A percentile compares a stretch with the other conserved stretches of the same genome.
These are phyloP conservation scores for Umimayanthus kanabou DNA, from an alignment of 92 coral and sea anemone genomes.

Conservation along the genomic window DNA sequence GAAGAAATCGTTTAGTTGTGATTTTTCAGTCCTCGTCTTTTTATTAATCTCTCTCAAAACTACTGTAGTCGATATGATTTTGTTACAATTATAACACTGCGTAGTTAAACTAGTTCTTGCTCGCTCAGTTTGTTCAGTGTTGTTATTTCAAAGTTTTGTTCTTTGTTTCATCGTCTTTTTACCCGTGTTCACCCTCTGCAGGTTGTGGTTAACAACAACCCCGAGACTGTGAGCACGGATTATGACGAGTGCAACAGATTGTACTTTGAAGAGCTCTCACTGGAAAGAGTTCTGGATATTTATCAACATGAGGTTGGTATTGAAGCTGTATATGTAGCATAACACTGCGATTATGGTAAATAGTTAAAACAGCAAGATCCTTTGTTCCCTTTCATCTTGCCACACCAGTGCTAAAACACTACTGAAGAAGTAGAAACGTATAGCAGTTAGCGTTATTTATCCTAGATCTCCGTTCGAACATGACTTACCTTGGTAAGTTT, in stretches of 20 bases:
- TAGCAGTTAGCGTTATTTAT: too few species aligned
- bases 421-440: not conserved
- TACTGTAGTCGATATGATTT: too few species aligned
- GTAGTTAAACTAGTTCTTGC: not conserved
- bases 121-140: not conserved
- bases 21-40: too few species aligned
- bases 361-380: not conserved
- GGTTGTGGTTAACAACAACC: conserved; percentile 98
- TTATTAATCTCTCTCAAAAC: not conserved
- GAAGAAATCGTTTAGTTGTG: too few species aligned
- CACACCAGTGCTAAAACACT: not conserved
- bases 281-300: conserved; percentile 94
- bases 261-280: conserved; percentile 97
- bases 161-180: not conserved
- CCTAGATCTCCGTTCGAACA: too few species aligned
- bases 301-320: conserved; percentile 88
- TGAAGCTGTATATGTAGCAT: too few species aligned
- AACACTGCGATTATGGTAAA: not conserved
- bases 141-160: not conserved
- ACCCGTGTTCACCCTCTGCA: conserved; percentile 17
- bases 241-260: conserved; percentile 98
- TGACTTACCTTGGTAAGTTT: too few species aligned
- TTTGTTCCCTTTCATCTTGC: not conserved
- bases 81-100: not conserved
- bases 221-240: conserved; percentile 99